Base-by-base conservation (phyloP, 1,140 invertebrate species). In the Hycleus cichorii region DNA sequence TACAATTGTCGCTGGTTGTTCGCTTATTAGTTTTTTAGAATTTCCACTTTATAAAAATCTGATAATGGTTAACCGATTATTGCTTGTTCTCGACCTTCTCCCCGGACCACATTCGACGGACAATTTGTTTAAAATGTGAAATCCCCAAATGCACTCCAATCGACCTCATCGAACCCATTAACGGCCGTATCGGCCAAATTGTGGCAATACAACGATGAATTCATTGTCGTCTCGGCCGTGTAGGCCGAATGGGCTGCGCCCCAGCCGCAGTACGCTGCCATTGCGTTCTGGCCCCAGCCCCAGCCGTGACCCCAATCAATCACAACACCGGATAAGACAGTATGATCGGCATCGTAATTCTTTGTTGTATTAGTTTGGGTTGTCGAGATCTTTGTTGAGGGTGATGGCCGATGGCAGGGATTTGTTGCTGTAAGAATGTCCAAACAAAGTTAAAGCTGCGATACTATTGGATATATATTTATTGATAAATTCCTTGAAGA, bases 221-320 rank as follows among this genome's bases (percentile, higher is more conserved):
- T 61, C 4, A 65, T 50, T 6, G 64, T 58, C 27, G 44, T 44
- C 2, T 60, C 57, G 25, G 63, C 40, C 6, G 50, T 38, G 26
- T 60, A 53, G 2, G 62, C 59, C 3, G 60, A 51, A 18, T 68
- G 64, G 0, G 65, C 52, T 1, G 48, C 47, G 4, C 57, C 62
- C 24, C 59, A 64, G 4, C 62, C 62, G 4, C 59, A 46, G 7
- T 68, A 59, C 3, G 65, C 61, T 8, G 66, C 62, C 57, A 62
- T 67, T 2, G 65, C 60, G 6, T n/a, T 11, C 9, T 66, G 61
- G 0, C 69, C 67, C 72, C 72, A 74, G 2, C 72, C 72, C 70
- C 70, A 72, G 10, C 69, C 70, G 39, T 74, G 71, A 7, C 72
- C 72, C 72, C 72, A 74, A 54, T 70, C 71, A 43, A 74, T 64